Base-by-base conservation (phyloP, 2,797 vertebrate genomes). In the Danio albolineatus region DNA sequence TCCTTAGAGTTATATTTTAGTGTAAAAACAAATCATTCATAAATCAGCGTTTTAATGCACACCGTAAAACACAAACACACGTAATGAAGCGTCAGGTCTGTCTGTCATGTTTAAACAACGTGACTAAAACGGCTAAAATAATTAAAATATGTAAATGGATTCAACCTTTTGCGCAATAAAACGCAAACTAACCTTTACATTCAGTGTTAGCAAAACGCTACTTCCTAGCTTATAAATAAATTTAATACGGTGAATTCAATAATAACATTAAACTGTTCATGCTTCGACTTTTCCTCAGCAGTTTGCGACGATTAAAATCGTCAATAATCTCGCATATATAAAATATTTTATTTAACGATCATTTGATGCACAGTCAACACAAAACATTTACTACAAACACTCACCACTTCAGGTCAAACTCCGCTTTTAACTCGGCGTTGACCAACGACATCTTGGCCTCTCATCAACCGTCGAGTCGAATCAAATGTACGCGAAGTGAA, bases 381-480 rank as follows among this genome's bases (percentile, higher is more conserved):
- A 4, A 53, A 53, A 39, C 17, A 54, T 43, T 9, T 53, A 10
- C 21, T 6, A 5, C 28, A 60, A 76, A 48, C 43, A 59, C 76
- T 78, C 36, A 78, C 76, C 76, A 19, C 54, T 70, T 76, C 1
- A 60, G 14, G 0, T 7, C 10, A 38, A n/a, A 59, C 38, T 60
- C 19, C 39, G 44, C n/a, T 49, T 59, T 49, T 12, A 17, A n/a
- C 7, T 19, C n/a, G 16, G 7, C 2, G 65, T 6, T n/a, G 54
- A 39, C 12, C n/a, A 39, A 49, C 36, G 53, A 48, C 75, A 56
- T 57, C 38, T 64, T 56, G 3, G 16, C 7, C 17, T 54, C 49
- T 76, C 4, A 2, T 44, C 62, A 46, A 54, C 14, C 10, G 38
- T 46, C 74, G 19, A 76, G 4, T 10, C 10, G 12, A 2, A 53